Conservation (phyloP, 2,797 vertebrate genomes). For the Eurystomus glaucurus region DNA sequence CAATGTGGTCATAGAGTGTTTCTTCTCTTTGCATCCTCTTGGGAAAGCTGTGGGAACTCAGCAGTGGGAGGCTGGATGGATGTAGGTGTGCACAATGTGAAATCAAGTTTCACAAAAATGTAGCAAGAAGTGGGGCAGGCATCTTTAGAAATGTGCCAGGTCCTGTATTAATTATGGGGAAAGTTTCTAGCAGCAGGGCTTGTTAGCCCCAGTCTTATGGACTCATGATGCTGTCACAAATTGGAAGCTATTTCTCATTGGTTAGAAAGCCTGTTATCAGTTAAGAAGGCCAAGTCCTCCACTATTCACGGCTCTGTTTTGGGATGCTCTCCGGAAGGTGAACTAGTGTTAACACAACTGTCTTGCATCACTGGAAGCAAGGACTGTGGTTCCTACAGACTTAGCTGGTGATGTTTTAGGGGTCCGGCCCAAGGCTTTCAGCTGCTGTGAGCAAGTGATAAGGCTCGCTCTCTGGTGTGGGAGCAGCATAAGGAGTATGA, state of each 20-base stretch:
- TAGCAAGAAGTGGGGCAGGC: not conserved
- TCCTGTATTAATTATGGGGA: not conserved
- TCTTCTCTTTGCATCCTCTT: not conserved
- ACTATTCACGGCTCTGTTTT: not conserved
- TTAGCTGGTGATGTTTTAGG: not conserved
- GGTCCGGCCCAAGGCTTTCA: not conserved
- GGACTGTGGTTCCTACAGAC: not conserved
- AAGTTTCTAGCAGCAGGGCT: not conserved
- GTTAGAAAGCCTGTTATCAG: not conserved
- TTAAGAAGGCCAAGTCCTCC: not conserved
- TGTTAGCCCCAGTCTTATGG: not conserved
- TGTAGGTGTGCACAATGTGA: not conserved
- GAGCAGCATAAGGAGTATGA: not conserved
- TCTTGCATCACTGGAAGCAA: not conserved
- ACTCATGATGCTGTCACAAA: accelerated
- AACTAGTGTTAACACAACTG: not conserved
- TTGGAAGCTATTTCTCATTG: not conserved
- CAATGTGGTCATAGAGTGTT: not conserved
- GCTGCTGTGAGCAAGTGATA: not conserved
- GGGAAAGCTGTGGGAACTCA: not conserved
- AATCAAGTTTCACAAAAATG: not conserved
- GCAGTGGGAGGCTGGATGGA: not conserved
- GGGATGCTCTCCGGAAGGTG: not conserved
- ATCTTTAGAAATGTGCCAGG: not conserved
- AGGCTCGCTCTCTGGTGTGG: not conserved